Evolutionary conservation across 2,113 vertebrate species (phyloP), one percentile per base, ranked within the genome.

Genomic region (Poeciliopsis retropinna): DNA sequence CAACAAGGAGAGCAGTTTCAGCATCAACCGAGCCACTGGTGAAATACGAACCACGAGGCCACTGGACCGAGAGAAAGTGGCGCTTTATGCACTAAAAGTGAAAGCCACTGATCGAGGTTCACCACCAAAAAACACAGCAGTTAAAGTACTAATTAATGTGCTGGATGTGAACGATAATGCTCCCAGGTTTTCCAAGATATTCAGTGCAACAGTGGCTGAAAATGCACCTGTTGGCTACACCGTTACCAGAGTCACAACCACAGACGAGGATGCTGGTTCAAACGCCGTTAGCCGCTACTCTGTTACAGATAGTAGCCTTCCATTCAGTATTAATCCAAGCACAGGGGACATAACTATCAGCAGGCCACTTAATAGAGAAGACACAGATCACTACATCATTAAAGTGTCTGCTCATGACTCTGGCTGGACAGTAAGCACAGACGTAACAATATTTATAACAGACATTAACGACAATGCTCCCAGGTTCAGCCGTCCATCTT

Each of bases 111-210:
- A 99, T 85, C 95, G 95, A 39, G 98, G 98, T 4, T 87, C 80
- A 5, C 95, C 95, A 0, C 87, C 95, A 14, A 97, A 95, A 87
- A 97, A 92, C 88, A 92, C 95, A 0, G 92, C 88, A 0, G 96
- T 97, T 0, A 95, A 92, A 81, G 96, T 99, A 17, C 30, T 97
- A 1, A 94, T 99, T 70, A 93, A 86, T 3, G 94, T 99, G 19
- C 90, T 98, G 81, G 98, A 99, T 89, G 97, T 98, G 71, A 99
- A 99, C 25, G 98, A 99, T 79, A 99, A 98, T 0, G 97, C 98
- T 4, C 98, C 98, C 0, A 94, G 96, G 81, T 99, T 99, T 89
- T 99, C 97, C 3, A 97, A 99, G 79, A 99, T 99, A 85, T 99
- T 99, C 44, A 99, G 97, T 30, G 95, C 97, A 67, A 94, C 94